A percentile compares a stretch with the other conserved stretches of the same genome.
These are phyloP conservation scores for Lasioglossum zephyrum DNA, from an alignment of 2,888 invertebrate genomes.

Conservation along the genomic window DNA sequence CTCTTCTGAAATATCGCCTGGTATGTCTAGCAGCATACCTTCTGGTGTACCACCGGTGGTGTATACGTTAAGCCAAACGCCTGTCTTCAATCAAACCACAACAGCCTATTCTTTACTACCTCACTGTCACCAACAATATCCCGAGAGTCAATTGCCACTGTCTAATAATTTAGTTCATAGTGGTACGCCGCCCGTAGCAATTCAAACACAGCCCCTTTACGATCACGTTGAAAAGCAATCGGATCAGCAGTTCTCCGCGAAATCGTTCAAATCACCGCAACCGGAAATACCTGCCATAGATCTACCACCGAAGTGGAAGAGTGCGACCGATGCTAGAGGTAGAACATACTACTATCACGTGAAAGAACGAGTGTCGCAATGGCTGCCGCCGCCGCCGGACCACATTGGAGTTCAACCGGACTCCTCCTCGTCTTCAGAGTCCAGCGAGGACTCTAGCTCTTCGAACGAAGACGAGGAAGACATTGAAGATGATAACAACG, in stretches of 20 bases:
- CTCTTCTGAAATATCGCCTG: conserved; percentile 68
- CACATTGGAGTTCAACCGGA: conserved; percentile 82
- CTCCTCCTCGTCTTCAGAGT: conserved; percentile 83
- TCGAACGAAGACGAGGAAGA: conserved; percentile 85
- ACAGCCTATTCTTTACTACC: conserved; percentile 67
- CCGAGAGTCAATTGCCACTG: conserved; percentile 67
- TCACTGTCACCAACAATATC: conserved; percentile 70
- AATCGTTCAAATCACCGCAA: conserved; percentile 61
- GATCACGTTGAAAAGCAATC: conserved; percentile 59
- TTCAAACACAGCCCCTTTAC: conserved; percentile 68
- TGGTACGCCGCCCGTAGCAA: conserved; percentile 71
- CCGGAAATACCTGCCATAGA: conserved; percentile 84
- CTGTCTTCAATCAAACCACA: conserved; percentile 68
- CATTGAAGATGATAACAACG: conserved; percentile 79
- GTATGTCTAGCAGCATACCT: conserved; percentile 67
- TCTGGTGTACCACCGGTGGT: conserved; percentile 68
- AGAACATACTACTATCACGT: conserved; percentile 96
- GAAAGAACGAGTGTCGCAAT: conserved; percentile 91
- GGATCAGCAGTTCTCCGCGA: conserved; percentile 68
- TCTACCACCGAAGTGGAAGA: conserved; percentile 95
- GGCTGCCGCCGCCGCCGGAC: conserved; percentile 88
- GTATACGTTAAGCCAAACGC: conserved; percentile 71
- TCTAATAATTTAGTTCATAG: conserved; percentile 74
- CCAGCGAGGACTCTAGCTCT: conserved; percentile 84
- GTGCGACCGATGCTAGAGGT: conserved; percentile 92